phyloP scores from a whole-genome alignment of 2,888 invertebrate species.

The Disparrhopalites patrizii region DNA sequence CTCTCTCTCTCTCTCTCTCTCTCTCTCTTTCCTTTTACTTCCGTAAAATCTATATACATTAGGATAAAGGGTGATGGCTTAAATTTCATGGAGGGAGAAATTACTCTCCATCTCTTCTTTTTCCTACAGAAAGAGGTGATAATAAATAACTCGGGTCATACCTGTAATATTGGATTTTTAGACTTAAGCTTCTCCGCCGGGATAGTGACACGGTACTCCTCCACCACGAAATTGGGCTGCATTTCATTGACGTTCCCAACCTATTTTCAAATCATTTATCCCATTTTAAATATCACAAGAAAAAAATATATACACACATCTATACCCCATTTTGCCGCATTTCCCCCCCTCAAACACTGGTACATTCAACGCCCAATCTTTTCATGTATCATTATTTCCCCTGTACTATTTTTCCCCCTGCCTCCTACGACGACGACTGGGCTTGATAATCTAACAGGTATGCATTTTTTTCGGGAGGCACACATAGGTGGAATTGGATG shows the following conservation, averaged over 20 bases:
- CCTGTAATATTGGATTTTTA: constrained; percentile 48
- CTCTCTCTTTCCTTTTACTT: neutral
- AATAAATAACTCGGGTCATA: constrained; percentile 28
- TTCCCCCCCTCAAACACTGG: too few relatives aligned
- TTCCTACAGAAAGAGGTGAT: neutral
- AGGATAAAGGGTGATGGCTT: neutral
- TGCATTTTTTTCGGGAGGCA: too few relatives aligned
- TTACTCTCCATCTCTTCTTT: neutral
- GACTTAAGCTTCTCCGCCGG: constrained; percentile 48
- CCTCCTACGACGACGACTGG: too few relatives aligned
- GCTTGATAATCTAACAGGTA: too few relatives aligned
- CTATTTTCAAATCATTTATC: constrained; percentile 11
- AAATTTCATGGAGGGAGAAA: neutral
- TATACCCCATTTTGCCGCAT: too few relatives aligned
- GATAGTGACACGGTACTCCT: constrained; percentile 52
- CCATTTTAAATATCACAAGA: constrained; percentile 3
- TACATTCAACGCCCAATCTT: too few relatives aligned
- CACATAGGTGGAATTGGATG: too few relatives aligned
- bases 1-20: too few relatives aligned
- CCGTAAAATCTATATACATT: neutral
- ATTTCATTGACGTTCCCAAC: constrained; percentile 51
- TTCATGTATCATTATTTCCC: too few relatives aligned
- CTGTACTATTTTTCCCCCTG: too few relatives aligned
- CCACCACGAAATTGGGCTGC: constrained; percentile 52
- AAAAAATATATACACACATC: neutral